phyloP scores from a whole-genome alignment of 2,888 invertebrate species.

The Lumbricus terrestris region DNA sequence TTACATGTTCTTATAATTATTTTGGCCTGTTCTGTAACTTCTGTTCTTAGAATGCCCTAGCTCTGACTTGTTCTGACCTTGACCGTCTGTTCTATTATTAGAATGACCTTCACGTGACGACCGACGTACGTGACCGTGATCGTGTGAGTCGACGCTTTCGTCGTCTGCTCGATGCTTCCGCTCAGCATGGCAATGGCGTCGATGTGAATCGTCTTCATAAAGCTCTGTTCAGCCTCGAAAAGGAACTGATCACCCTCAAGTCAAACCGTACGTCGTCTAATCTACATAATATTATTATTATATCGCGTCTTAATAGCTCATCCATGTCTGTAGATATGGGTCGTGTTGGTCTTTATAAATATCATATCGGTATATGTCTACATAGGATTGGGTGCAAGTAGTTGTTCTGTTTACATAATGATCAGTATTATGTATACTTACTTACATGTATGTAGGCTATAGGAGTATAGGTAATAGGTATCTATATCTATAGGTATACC shows the following conservation, averaged over 20 bases:
- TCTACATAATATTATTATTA: too few relatives aligned
- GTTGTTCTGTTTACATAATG: too few relatives aligned
- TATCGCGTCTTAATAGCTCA: too few relatives aligned
- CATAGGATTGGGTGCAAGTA: too few relatives aligned
- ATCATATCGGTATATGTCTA: background rate
- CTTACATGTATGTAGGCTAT: too few relatives aligned
- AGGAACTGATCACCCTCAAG: conserved; percentile 33
- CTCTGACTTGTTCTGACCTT: background rate
- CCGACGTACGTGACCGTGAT: conserved; percentile 25
- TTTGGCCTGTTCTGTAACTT: background rate
- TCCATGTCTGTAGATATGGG: too few relatives aligned
- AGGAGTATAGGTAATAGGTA: too few relatives aligned
- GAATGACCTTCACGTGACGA: conserved; percentile 11
- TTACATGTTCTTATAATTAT: background rate
- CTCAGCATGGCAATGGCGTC: conserved; percentile 8
- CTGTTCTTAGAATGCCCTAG: background rate
- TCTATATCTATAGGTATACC: too few relatives aligned
- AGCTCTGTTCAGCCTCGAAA: conserved; percentile 39
- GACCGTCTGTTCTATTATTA: background rate
- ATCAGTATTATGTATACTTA: too few relatives aligned
- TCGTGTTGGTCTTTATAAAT: background rate
- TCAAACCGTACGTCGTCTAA: conserved; percentile 10
- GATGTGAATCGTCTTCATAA: conserved; percentile 38
- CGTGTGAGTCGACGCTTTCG: conserved; percentile 34
- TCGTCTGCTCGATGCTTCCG: conserved; percentile 30